A percentile compares a stretch with the other conserved stretches of the same genome.
Conservation (phyloP, 2,113 vertebrate genomes). For the Caracal caracal region DNA sequence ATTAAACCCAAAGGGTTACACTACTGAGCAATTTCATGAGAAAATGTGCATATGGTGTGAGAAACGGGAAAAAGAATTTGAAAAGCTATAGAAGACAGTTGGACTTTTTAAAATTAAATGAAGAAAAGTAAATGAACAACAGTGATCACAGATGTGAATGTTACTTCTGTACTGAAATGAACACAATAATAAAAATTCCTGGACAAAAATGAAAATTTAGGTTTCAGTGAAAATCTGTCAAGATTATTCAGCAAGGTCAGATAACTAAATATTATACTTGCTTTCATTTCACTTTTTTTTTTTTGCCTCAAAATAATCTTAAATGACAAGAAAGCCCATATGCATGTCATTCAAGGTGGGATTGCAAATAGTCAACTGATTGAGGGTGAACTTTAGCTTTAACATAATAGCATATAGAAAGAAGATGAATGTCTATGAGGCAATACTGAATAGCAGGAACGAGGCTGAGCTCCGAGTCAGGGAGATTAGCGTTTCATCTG, state of each 20-base stretch:
- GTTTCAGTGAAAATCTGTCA: not conserved
- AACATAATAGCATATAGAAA: not conserved
- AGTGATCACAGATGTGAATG: not conserved
- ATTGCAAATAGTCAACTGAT: not conserved
- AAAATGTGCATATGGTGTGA: not conserved
- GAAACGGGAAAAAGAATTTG: not conserved
- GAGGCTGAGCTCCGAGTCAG: not conserved
- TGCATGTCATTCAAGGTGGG: not conserved
- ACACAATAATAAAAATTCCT: not conserved
- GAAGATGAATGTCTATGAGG: not conserved
- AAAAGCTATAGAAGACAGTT: not conserved
- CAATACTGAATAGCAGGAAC: not conserved
- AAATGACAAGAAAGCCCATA: not conserved
- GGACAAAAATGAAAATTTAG: not conserved
- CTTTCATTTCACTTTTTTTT: not conserved
- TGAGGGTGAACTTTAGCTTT: not conserved
- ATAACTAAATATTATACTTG: not conserved
- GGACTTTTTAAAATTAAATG: not conserved
- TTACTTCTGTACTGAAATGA: not conserved
- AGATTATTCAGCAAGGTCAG: not conserved
- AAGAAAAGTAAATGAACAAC: not conserved
- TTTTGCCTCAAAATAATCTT: constrained; percentile 28
- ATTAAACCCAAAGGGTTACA: not conserved
- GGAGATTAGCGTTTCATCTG: not conserved
- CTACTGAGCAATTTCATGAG: not conserved